Evolutionary conservation across 2,888 invertebrate species (phyloP).

Genomic region (Blastobasis adustella): DNA sequence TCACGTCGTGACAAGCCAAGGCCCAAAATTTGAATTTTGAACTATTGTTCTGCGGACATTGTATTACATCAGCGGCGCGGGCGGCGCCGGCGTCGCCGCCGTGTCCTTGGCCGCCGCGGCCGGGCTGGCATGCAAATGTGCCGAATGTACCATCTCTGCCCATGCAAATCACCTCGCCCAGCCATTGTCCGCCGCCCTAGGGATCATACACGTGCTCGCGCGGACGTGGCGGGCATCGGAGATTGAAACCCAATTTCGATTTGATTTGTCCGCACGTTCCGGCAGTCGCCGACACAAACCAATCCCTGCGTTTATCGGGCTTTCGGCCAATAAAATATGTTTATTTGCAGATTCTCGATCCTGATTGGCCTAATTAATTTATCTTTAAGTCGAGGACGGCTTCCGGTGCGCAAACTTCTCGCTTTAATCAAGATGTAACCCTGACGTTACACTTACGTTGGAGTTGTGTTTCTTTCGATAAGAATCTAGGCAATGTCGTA

Average conservation of each 20-base stretch:
- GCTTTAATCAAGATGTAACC: too few species aligned
- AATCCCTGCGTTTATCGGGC: too few species aligned
- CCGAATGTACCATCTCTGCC: slow-evolving; percentile 44
- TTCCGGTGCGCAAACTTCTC: too few species aligned
- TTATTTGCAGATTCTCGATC: too few species aligned
- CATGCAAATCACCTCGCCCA: slow-evolving; percentile 62
- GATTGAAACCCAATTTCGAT: slow-evolving; percentile 56
- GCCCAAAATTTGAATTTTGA: slow-evolving; percentile 54
- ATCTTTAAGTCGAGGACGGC: too few species aligned
- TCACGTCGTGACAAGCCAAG: slow-evolving; percentile 41
- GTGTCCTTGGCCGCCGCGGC: slow-evolving; percentile 19
- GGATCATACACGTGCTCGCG: slow-evolving; percentile 46
- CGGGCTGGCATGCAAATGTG: slow-evolving; percentile 64
- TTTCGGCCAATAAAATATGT: too few species aligned
- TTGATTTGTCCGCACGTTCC: slow-evolving; percentile 30
- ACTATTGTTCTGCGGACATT: slow-evolving; percentile 29
- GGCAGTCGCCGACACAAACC: too few species aligned
- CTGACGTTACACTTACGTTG: too few species aligned
- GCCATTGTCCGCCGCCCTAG: slow-evolving; percentile 59
- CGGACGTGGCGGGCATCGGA: slow-evolving; percentile 52
- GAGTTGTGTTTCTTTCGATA: too few species aligned
- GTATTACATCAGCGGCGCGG: slow-evolving; percentile 63
- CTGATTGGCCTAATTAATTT: too few species aligned
- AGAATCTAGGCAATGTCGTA: too few species aligned
- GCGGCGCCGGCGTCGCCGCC: slow-evolving; percentile 18